These are phyloP conservation scores for Lasioglossum leucozonium DNA, from an alignment of 2,888 invertebrate species.

Conservation along the genomic window DNA sequence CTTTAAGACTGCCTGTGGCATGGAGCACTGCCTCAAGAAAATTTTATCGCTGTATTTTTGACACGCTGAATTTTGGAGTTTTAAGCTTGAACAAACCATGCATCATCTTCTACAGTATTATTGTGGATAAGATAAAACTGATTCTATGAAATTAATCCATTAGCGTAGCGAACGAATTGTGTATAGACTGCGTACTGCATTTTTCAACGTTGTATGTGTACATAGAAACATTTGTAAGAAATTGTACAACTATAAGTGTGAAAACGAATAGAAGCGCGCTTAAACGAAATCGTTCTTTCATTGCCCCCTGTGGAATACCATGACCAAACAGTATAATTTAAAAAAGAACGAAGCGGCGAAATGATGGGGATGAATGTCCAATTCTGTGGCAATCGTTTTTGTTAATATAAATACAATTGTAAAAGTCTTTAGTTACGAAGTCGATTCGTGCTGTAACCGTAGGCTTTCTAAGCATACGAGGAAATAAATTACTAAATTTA, in stretches of 20 bases:
- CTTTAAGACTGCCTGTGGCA: not conserved
- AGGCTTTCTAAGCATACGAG: not conserved
- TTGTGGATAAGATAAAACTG: not conserved
- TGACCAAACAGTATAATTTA: not conserved
- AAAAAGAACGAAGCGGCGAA: not conserved
- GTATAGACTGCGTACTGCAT: not conserved
- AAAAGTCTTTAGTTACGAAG: not conserved
- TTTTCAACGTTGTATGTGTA: constrained; percentile 4
- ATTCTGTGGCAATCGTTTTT: not conserved
- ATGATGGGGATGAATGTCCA: not conserved
- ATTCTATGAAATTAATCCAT: not conserved
- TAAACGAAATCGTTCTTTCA: not conserved
- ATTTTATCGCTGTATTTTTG: not conserved
- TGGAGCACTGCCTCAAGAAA: not conserved
- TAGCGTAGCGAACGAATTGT: not conserved
- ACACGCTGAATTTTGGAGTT: not conserved
- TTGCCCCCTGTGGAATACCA: not conserved
- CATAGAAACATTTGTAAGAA: constrained; percentile 25
- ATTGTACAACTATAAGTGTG: not conserved
- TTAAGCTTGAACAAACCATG: no score
- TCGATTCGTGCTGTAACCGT: not conserved
- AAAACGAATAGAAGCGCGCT: constrained; percentile 12
- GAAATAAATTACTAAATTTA: not conserved
- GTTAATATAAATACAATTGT: not conserved
- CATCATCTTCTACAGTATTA: no score